Conservation (phyloP, 2,113 vertebrate species). For the Arenaria interpres region DNA sequence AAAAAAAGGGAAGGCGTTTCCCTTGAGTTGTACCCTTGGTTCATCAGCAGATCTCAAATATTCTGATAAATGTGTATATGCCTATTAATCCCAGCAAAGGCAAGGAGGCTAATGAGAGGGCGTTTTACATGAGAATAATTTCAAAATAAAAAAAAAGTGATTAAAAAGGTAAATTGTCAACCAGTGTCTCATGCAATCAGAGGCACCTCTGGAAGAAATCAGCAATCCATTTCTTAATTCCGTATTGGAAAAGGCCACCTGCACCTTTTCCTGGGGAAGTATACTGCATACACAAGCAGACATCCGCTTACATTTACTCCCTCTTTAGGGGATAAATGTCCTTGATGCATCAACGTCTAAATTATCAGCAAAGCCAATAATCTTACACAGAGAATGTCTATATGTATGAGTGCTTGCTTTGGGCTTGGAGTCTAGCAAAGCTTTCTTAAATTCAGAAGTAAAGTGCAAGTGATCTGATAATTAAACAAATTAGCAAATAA, state of each 20-base stretch:
- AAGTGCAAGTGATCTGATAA: neutral
- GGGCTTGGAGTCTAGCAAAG: neutral
- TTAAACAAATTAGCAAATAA: neutral
- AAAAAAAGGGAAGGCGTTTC: slow-evolving; percentile 61
- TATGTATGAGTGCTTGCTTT: neutral
- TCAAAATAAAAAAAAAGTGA: neutral
- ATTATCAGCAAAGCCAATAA: neutral
- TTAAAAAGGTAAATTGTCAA: slow-evolving; percentile 54
- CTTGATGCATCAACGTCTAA: neutral
- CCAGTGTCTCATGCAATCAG: slow-evolving; percentile 39
- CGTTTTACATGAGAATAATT: slow-evolving; percentile 25
- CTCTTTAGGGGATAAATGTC: neutral
- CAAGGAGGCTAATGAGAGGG: slow-evolving; percentile 65
- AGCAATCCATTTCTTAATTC: slow-evolving; percentile 48
- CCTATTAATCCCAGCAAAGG: slow-evolving; percentile 47
- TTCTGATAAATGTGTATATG: slow-evolving; percentile 18
- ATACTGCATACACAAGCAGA: neutral
- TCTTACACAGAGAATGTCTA: neutral
- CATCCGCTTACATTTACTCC: neutral
- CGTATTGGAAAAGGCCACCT: neutral
- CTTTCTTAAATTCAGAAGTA: neutral
- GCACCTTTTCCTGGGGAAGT: neutral
- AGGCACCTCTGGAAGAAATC: slow-evolving; percentile 20
- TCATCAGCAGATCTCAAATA: slow-evolving; percentile 60
- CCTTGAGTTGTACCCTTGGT: slow-evolving; percentile 11